These are phyloP conservation scores for Synanthedon myopaeformis DNA, from an alignment of 2,888 invertebrate species.

Conservation along the genomic window DNA sequence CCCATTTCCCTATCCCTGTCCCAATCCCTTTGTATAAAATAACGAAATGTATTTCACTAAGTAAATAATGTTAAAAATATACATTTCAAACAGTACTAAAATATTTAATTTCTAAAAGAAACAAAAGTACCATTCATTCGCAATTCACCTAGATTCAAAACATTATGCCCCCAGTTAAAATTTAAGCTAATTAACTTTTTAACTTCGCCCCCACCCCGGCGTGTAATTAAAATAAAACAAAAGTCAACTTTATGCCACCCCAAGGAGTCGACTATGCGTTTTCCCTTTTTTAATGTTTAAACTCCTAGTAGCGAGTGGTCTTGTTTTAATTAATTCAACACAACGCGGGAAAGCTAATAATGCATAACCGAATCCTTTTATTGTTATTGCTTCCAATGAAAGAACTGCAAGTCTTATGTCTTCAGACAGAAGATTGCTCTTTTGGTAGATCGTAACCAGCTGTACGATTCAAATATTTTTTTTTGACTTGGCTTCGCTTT, in stretches of 20 bases:
- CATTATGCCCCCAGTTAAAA: conserved; percentile 38
- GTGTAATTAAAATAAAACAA: conserved; percentile 60
- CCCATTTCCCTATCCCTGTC: too few relatives aligned
- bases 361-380: not conserved
- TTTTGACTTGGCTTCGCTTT: too few relatives aligned
- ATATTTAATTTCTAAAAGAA: not conserved
- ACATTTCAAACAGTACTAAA: too few relatives aligned
- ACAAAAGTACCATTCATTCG: conserved; percentile 7
- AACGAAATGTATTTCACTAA: too few relatives aligned
- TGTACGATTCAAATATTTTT: too few relatives aligned
- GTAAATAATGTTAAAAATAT: too few relatives aligned
- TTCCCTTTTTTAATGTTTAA: conserved; percentile 16
- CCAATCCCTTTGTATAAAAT: too few relatives aligned
- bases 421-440: too few relatives aligned
- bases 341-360: not conserved
- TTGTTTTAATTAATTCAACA: not conserved
- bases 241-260: conserved; percentile 50
- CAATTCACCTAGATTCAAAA: conserved; percentile 27
- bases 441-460: too few relatives aligned
- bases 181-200: conserved; percentile 63
- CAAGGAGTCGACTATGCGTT: conserved; percentile 34
- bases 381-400: not conserved
- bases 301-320: not conserved
- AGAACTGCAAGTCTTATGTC: too few relatives aligned
- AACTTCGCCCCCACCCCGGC: conserved; percentile 33